Base-by-base conservation (phyloP, 2,888 invertebrate genomes). In the Tetragonula carbonaria region DNA sequence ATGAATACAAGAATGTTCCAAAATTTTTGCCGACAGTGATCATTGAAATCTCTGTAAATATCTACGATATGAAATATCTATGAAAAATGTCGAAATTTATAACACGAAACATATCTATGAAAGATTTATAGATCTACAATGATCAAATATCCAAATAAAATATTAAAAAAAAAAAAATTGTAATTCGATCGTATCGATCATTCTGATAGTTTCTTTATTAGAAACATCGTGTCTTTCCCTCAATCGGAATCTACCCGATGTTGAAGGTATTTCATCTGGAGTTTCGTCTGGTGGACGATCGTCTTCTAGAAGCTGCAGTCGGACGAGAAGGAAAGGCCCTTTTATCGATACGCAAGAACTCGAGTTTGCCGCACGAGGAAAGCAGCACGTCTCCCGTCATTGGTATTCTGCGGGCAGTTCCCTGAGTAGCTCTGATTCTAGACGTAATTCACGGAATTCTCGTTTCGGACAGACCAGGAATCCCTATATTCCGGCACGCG, bases 401-500 rank as follows among this genome's bases (percentile, higher is more conserved):
- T 90, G 78, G 79, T 90, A 90, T 90, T 90, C 89, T 33, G 38
- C 66, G 70, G 21, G 75, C 74, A 73, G 21, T 63, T 63, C 66
- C 71, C 74, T 83, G 90, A 90, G 87, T 90, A 90, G 88, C 88
- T 77, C 90, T 85, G 90, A 90, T 90, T 90, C 90, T 90, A 88
- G 88, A 90, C 90, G 86, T 87, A 90, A 90, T 90, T 87, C 88
- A 90, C 74, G 84, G 90, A 90, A 87, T 88, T 87, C 87, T 90
- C 86, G 81, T 89, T 88, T 87, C 76, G 84, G 83, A 82, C 78
- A 80, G 84, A 88, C 85, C 90, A 83, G 82, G 82, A 85, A 79
- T 82, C 81, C 80, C 90, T 84, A 84, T 80, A 82, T 79, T 74
- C 83, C 68, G 23, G 63, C 38, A 82, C 82, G 88, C 74, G 18